Percentiles rank a stretch among this genome's conserved stretches.
Conservation (phyloP, 2,888 invertebrate species). For the Apamea sordens region DNA sequence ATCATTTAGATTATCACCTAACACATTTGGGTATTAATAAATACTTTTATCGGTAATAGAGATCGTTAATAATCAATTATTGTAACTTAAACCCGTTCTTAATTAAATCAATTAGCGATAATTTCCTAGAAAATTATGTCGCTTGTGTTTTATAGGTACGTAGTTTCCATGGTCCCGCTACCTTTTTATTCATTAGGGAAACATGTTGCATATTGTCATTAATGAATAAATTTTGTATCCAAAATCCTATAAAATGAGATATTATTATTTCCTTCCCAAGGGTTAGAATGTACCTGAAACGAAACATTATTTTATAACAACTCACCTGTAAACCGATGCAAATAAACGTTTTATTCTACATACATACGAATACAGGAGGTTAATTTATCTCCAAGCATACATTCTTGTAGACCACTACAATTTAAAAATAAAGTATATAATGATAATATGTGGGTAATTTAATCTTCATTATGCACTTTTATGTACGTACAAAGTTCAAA, state of each 20-base stretch:
- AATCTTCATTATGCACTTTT: not conserved
- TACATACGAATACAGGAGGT: not conserved
- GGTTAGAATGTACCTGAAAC: not conserved
- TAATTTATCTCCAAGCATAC: not conserved
- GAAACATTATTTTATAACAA: not conserved
- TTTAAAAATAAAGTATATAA: not conserved
- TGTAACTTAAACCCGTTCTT: not conserved
- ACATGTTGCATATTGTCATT: not conserved
- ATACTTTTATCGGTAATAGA: conserved; percentile 21
- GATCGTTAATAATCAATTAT: conserved; percentile 21
- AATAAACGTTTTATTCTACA: not conserved
- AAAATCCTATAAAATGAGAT: not conserved
- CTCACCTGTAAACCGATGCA: not conserved
- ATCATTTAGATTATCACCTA: conserved; percentile 28
- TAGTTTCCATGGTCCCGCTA: not conserved
- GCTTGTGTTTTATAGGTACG: not conserved
- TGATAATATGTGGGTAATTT: not conserved
- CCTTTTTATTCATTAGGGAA: not conserved
- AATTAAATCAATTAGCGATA: conserved; percentile 31
- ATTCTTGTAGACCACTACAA: not conserved
- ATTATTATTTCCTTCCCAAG: not conserved
- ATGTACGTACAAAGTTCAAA: conserved; percentile 30
- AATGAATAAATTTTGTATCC: not conserved
- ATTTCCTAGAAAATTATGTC: not conserved
- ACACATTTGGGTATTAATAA: conserved; percentile 16